phyloP scores from a whole-genome alignment of 2,113 vertebrate genomes.

The Crotalus viridis region DNA sequence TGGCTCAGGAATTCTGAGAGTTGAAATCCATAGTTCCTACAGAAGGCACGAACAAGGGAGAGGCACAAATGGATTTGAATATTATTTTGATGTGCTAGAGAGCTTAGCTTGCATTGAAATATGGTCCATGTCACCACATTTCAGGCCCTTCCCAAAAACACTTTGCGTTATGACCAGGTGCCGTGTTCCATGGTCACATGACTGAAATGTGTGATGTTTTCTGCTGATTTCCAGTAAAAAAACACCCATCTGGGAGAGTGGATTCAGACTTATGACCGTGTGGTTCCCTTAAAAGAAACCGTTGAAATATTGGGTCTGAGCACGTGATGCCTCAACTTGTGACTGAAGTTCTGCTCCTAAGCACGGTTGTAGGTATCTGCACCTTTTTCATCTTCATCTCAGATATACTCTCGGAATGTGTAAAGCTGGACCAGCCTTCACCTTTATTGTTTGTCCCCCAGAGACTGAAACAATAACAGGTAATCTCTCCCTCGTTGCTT shows the following conservation, averaged over 20 bases:
- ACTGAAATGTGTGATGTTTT: background rate
- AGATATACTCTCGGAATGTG: slow-evolving; percentile 37
- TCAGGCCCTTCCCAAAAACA: background rate
- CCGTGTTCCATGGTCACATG: background rate
- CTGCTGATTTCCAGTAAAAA: background rate
- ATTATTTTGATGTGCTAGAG: background rate
- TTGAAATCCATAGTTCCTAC: background rate
- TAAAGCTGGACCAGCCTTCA: slow-evolving; percentile 33
- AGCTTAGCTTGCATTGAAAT: background rate
- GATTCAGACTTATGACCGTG: background rate
- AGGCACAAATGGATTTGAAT: background rate
- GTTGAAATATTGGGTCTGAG: background rate
- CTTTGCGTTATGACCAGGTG: background rate
- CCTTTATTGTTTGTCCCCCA: background rate
- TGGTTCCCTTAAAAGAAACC: background rate
- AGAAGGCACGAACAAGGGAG: background rate
- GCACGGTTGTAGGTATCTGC: background rate
- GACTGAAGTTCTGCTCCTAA: background rate
- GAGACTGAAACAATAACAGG: background rate
- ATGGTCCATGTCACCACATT: background rate
- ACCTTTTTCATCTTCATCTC: slow-evolving; percentile 23
- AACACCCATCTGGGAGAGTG: background rate
- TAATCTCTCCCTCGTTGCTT: background rate
- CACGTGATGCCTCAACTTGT: background rate
- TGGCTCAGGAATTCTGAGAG: background rate